Evolutionary conservation across 2,888 invertebrate genomes (phyloP).

Genomic region (Stenodema calcarata): DNA sequence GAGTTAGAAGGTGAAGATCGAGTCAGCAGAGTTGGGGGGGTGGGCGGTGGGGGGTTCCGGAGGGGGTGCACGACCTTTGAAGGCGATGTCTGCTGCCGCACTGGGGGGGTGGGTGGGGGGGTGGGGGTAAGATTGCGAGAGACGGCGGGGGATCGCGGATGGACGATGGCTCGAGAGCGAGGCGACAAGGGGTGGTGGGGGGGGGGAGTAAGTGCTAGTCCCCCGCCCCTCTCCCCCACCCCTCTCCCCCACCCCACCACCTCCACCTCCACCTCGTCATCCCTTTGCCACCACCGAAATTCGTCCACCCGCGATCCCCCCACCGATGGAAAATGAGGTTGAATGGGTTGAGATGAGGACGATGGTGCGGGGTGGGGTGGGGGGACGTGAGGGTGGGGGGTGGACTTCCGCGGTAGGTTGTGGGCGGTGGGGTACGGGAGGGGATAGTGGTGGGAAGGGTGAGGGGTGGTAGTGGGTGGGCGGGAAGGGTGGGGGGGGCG

Average conservation of each 20-base stretch:
- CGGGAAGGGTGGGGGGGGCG: neutral
- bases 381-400: neutral
- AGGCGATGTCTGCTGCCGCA: constrained; percentile 22
- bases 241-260: too few species aligned
- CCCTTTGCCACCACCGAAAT: constrained; percentile 19
- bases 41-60: neutral
- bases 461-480: neutral
- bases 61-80: constrained; percentile 20
- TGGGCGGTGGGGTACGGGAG: neutral
- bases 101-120: neutral
- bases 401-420: neutral
- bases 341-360: neutral
- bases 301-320: neutral
- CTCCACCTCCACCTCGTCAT: too few species aligned
- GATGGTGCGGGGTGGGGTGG: neutral
- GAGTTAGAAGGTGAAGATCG: neutral
- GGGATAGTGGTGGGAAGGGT: neutral
- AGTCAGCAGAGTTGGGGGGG: neutral
- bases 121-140: neutral
- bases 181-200: too few species aligned
- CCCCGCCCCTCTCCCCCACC: too few species aligned
- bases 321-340: neutral
- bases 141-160: neutral
- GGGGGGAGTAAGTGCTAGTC: too few species aligned
- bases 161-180: neutral